Base-by-base conservation (phyloP, 2,113 vertebrate genomes). In the Orientallactaga bullata region DNA sequence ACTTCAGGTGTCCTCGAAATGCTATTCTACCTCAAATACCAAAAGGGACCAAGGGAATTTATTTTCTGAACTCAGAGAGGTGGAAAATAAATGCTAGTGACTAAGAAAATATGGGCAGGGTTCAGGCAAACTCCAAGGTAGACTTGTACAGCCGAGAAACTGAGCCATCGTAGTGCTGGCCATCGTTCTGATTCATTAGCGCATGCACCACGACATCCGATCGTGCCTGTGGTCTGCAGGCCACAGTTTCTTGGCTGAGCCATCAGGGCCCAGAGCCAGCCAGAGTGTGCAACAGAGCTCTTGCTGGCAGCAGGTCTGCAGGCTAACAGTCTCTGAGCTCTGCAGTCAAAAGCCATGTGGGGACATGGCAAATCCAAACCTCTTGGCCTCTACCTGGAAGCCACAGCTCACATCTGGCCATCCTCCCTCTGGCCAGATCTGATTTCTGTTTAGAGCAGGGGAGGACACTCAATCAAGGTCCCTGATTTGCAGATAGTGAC, bases 281-380 rank as follows among this genome's bases (percentile, higher is more conserved):
- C 51, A 7, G 58, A 73, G 12, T 9, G 11, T 42, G 87, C 83
- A 89, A 77, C 84, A 69, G n/a, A 96, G 73, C 65, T 35, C 84
- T 37, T 90, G 23, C 89, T 96, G 89, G 83, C 93, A 86, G 16
- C 3, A 9, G 16, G n/a, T 60, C 63, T 93, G 30, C 28, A 82
- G 73, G 63, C 86, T 78, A n/a, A 81, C 37, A 21, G 39, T 18
- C 58, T 68, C 72, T 77, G 76, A 92, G 87, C 20, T 81, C 91
- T 78, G 63, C 83, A 89, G 84, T 89, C 68, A 85, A 96, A 94
- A 96, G 95, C 91, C 93, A 93, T 68, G 51, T 89, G 95, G 89
- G 93, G 91, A 95, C 94, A 96, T 10, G 17, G 39, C 85, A 95
- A 60, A 71, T 42, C 18, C 63, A 87, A 89, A n/a, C 35, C 51